phyloP scores from a whole-genome alignment of 2,797 vertebrate species.

The Liparis tanakae region DNA sequence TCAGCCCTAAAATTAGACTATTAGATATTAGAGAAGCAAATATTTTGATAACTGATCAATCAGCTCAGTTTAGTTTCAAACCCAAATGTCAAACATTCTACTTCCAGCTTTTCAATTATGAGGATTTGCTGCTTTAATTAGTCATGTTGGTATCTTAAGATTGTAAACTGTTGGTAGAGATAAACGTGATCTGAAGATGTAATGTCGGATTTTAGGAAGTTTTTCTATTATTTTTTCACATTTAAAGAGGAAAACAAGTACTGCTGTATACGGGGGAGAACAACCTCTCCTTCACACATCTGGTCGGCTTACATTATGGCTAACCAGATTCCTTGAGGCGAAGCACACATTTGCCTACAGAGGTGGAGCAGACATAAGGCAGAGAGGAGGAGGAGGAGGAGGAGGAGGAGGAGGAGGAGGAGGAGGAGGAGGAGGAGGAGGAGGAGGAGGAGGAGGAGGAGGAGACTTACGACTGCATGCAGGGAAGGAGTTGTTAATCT shows the following conservation, averaged over 20 bases:
- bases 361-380: slow-evolving; percentile 24
- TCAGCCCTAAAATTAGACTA: neutral
- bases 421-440: neutral
- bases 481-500: slow-evolving; percentile 96
- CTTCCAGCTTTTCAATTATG: neutral
- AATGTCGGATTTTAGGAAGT: neutral
- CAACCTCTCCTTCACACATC: slow-evolving; percentile 9
- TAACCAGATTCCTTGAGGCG: slow-evolving; percentile 31
- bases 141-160: neutral
- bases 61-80: neutral
- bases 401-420: no score
- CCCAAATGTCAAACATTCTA: neutral
- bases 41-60: neutral
- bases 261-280: neutral
- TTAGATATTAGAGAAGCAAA: no score
- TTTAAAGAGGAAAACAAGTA: neutral
- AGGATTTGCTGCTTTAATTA: neutral
- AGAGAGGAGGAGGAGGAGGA: slow-evolving; percentile 13
- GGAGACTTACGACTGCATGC: slow-evolving; percentile 92
- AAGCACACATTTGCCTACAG: slow-evolving; percentile 45
- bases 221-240: neutral
- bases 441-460: slow-evolving; percentile 13
- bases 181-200: neutral
- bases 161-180: neutral
- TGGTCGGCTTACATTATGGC: neutral